phyloP scores from a whole-genome alignment of 2,113 vertebrate genomes.

The Tachysurus fulvidraco region DNA sequence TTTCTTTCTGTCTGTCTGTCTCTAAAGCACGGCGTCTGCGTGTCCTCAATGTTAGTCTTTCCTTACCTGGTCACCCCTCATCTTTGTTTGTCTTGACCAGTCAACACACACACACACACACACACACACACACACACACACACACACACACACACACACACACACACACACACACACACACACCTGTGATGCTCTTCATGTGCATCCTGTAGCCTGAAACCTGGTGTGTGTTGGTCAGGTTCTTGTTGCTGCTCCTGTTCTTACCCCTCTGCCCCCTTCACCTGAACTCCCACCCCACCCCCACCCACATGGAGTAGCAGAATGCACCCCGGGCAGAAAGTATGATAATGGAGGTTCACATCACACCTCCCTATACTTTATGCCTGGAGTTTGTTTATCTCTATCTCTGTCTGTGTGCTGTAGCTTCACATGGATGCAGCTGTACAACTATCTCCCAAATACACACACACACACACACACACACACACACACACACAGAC shows the following conservation, averaged over 20 bases:
- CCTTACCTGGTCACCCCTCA: constrained; percentile 80
- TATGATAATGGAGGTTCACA: constrained; percentile 64
- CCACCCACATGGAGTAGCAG: constrained; percentile 50
- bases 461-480: neutral
- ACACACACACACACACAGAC: neutral
- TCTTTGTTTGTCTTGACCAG: constrained; percentile 85
- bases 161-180: neutral
- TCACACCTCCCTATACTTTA: constrained; percentile 68
- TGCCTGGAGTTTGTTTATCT: constrained; percentile 52
- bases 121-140: constrained; percentile 61
- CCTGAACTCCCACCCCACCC: constrained; percentile 19
- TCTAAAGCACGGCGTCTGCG: constrained; percentile 85
- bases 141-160: constrained; percentile 25
- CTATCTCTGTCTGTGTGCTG: constrained; percentile 70
- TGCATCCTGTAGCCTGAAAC: constrained; percentile 80
- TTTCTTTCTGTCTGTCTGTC: constrained; percentile 65
- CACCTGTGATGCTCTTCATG: constrained; percentile 74
- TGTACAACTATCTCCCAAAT: constrained; percentile 2
- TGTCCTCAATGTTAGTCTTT: constrained; percentile 79
- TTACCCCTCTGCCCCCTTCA: constrained; percentile 52
- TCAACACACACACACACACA: constrained; percentile 63
- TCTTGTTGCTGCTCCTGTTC: constrained; percentile 71
- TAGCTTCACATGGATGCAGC: constrained; percentile 94
- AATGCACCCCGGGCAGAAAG: constrained; percentile 65
- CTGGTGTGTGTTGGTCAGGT: constrained; percentile 86